phyloP scores from a whole-genome alignment of 2,888 invertebrate species.

The Cephalotes varians region DNA sequence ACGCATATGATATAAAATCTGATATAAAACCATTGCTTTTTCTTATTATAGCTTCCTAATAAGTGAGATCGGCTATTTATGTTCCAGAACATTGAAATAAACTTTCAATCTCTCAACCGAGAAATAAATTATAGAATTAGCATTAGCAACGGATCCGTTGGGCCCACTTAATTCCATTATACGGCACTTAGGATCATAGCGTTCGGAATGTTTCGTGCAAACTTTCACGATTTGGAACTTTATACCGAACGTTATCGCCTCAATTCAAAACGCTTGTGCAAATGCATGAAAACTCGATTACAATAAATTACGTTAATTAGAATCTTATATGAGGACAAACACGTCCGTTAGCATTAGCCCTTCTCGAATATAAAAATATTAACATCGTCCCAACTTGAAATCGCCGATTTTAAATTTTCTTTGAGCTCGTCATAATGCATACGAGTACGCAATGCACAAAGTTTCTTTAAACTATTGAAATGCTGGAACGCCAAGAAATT shows the following conservation, averaged over 20 bases:
- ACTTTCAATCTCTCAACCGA: not conserved
- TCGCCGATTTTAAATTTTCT: slow-evolving; percentile 70
- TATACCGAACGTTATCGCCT: not conserved
- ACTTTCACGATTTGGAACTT: slow-evolving; percentile 34
- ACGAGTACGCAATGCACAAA: slow-evolving; percentile 26
- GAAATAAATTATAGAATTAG: slow-evolving; percentile 17
- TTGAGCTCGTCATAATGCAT: slow-evolving; percentile 32
- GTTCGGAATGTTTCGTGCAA: slow-evolving; percentile 24
- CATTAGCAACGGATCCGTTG: slow-evolving; percentile 2
- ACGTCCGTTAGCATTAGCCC: slow-evolving; percentile 37
- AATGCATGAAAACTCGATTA: slow-evolving; percentile 51
- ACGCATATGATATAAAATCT: not conserved
- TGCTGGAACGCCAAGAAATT: not conserved
- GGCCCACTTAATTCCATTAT: slow-evolving; percentile 40
- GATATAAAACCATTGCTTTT: not conserved
- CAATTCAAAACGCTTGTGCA: slow-evolving; percentile 13
- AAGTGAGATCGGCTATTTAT: not conserved
- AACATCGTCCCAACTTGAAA: slow-evolving; percentile 22
- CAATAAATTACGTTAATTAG: slow-evolving; percentile 66
- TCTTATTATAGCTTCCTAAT: not conserved
- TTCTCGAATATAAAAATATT: slow-evolving; percentile 54
- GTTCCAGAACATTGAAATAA: not conserved
- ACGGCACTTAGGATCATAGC: slow-evolving; percentile 27
- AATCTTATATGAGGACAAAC: slow-evolving; percentile 45
- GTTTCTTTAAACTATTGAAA: slow-evolving; percentile 14